A percentile compares a stretch with the other conserved stretches of the same genome.
phyloP scores from a whole-genome alignment of 37 sponge, comb jelly and placozoan genomes.

The Spongilla lacustris region DNA sequence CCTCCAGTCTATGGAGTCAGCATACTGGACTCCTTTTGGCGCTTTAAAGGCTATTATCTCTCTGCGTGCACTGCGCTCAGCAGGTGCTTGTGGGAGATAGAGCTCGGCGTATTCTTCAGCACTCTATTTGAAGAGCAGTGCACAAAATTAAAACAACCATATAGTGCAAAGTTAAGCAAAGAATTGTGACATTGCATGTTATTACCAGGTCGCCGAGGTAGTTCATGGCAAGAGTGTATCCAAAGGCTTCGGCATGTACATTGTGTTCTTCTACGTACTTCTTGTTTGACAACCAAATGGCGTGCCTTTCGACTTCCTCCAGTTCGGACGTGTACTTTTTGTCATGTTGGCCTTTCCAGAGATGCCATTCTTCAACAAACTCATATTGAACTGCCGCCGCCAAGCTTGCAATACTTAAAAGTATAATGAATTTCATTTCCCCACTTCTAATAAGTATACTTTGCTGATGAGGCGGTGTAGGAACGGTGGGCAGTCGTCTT shows the following conservation, averaged over 20 bases:
- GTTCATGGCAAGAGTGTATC: constrained; percentile 82
- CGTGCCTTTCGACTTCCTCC: constrained; percentile 53
- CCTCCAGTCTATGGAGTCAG: constrained; percentile 58
- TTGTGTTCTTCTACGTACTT: constrained; percentile 78
- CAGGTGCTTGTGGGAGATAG: not conserved
- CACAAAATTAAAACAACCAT: too few species aligned
- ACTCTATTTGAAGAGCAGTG: not conserved
- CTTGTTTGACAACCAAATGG: constrained; percentile 68
- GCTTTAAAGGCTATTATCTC: not conserved
- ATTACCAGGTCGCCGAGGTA: constrained; percentile 79
- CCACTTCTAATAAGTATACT: not conserved
- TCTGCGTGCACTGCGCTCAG: not conserved
- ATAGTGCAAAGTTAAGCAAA: too few species aligned
- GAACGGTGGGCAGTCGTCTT: not conserved
- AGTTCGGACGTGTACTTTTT: constrained; percentile 38
- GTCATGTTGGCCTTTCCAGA: constrained; percentile 61
- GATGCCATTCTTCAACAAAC: constrained; percentile 52
- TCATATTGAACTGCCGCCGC: not conserved
- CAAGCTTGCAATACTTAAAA: not conserved
- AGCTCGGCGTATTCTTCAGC: not conserved
- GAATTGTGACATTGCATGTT: too few species aligned
- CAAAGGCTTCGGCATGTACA: constrained; percentile 55
- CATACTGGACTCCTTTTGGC: not conserved
- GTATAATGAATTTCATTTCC: not conserved
- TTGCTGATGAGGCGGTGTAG: not conserved